These are phyloP conservation scores for Oreochromis aureus DNA, from an alignment of 2,113 vertebrate genomes.

Conservation along the genomic window DNA sequence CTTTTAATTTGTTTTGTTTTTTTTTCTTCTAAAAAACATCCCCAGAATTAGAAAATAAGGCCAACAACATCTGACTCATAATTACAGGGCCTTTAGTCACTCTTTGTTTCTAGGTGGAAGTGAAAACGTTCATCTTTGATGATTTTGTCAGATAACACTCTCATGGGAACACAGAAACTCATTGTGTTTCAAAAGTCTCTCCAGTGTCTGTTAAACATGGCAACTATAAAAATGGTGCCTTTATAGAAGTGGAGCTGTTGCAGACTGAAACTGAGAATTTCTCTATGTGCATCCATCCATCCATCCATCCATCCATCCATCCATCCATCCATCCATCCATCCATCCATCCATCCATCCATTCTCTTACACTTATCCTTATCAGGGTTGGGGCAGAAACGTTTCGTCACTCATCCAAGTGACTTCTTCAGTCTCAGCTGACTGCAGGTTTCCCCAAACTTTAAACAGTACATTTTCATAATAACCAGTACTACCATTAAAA, in stretches of 20 bases:
- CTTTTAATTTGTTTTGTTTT: not conserved
- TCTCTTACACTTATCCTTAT: not conserved
- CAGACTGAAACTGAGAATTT: not conserved
- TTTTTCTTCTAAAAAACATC: not conserved
- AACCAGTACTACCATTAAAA: not conserved
- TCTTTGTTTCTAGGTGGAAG: not conserved
- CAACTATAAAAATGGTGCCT: accelerated
- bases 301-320: not conserved
- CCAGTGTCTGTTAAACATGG: accelerated
- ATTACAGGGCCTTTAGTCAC: not conserved
- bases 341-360: not conserved
- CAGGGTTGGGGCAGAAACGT: not conserved
- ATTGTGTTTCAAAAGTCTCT: not conserved
- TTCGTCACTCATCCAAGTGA: accelerated
- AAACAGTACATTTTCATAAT: not conserved
- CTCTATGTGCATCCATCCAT: not conserved
- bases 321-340: not conserved
- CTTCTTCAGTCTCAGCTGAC: not conserved
- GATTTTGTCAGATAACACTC: not conserved
- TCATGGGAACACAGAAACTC: not conserved
- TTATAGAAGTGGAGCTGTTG: not conserved
- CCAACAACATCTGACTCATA: not conserved
- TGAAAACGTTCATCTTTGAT: not conserved
- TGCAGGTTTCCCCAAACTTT: not conserved
- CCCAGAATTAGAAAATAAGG: not conserved